Base-by-base conservation (phyloP, 2,888 invertebrate species). In the Sinhomidia bicolor region DNA sequence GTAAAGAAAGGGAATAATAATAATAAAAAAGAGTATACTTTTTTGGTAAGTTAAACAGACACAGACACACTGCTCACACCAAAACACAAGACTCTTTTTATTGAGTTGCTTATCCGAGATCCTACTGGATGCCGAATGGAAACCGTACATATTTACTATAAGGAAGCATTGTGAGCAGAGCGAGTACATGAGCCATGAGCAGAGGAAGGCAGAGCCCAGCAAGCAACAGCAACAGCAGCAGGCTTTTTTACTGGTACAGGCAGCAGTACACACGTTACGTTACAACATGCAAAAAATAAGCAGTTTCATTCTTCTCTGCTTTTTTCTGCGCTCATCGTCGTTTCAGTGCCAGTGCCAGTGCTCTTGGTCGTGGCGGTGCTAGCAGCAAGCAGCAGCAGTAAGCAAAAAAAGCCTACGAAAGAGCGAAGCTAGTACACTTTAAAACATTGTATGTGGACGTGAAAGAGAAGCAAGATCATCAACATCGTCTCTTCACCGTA, bases 61-160 rank as follows among this genome's bases (percentile, higher is more conserved):
- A 71, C 68, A 41, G 10, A 62, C 26, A 76, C 60, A 79, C 78
- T 65, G 62, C 7, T 68, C 51, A 20, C 32, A n/a, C n/a, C n/a
- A n/a, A n/a, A n/a, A n/a, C n/a, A n/a, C n/a, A n/a, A n/a, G n/a
- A n/a, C n/a, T n/a, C n/a, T n/a, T n/a, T 83, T 71, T 71, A 83
- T 57, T 71, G 83, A 85, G 85, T 85, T 85, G 78, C 85, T 85
- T 86, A 86, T 71, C 81, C 81, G 74, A 86, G n/a, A 80, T 74
- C 20, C 60, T 74, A 17, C 86, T 86, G 86, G 86, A 86, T 86
- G 81, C 86, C 81, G 86, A 86, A 86, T 86, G 86, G 86, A 86
- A 86, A 80, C 80, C 86, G 60, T 86, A 86, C 80, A 71, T 86
- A 62, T 79, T 80, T 68, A 80, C 79, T 62, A 86, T 81, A 81